Evolutionary conservation across 2,888 invertebrate species (phyloP).

Genomic region (Machimus rusticus): DNA sequence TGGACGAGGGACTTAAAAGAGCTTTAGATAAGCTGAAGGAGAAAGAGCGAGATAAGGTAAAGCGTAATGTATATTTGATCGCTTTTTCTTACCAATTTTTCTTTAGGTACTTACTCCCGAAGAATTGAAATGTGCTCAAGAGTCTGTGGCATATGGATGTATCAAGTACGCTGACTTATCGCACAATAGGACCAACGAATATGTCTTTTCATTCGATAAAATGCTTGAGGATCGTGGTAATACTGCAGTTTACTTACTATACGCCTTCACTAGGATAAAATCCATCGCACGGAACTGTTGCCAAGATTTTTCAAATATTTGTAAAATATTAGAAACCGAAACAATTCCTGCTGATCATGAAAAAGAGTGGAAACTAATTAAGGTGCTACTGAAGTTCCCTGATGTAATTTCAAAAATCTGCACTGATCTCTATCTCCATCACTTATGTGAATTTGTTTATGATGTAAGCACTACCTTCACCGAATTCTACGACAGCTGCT

Average conservation of each 20-base stretch:
- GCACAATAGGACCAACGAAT: slow-evolving; percentile 92
- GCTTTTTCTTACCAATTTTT: not conserved
- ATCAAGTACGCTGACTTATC: slow-evolving; percentile 98
- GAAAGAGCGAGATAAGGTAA: slow-evolving; percentile 83
- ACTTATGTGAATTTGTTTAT: slow-evolving; percentile 94
- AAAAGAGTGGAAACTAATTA: slow-evolving; percentile 94
- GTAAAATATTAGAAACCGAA: slow-evolving; percentile 68
- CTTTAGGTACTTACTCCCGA: slow-evolving; percentile 76
- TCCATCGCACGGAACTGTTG: slow-evolving; percentile 80
- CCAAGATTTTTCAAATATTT: slow-evolving; percentile 68
- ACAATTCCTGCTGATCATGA: slow-evolving; percentile 81
- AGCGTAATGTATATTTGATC: not conserved
- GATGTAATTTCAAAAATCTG: slow-evolving; percentile 85
- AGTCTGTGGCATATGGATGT: slow-evolving; percentile 96
- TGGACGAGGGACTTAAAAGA: slow-evolving; percentile 90
- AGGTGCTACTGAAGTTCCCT: slow-evolving; percentile 84
- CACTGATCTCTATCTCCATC: slow-evolving; percentile 83
- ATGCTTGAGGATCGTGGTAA: slow-evolving; percentile 99
- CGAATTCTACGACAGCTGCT: slow-evolving; percentile 98
- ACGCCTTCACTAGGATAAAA: slow-evolving; percentile 92
- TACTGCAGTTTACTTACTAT: slow-evolving; percentile 96
- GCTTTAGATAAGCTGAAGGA: slow-evolving; percentile 84
- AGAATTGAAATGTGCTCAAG: slow-evolving; percentile 83
- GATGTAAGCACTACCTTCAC: slow-evolving; percentile 92
- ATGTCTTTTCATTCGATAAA: slow-evolving; percentile 97